Evolutionary conservation across 2,888 invertebrate species (phyloP), one percentile per base, ranked within the genome.

Genomic region (Drosophila melanosoma): DNA sequence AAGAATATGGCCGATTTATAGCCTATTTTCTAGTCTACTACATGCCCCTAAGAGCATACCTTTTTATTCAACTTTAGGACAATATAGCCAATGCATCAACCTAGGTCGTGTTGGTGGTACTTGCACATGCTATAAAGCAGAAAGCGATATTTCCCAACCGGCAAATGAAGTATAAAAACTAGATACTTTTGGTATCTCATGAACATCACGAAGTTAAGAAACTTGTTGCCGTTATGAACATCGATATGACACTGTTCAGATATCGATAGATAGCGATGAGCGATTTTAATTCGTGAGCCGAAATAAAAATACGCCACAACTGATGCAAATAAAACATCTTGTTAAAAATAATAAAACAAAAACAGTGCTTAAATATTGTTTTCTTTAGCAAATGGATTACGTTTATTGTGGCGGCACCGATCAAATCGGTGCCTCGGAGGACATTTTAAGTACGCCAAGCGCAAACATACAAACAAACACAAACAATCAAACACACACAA

Each of bases 331-430:
- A 65, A 68, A 70, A 67, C 56, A 72, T 38, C 26, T 62, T 57
- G 52, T 62, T 38, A 68, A 58, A 53, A 69, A 61, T 49, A 64
- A 62, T 64, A 45, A 65, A 38, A 36, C 4, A 56, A 63, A 58
- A 63, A 57, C 48, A 51, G 38, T 52, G 48, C 3, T 56, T n/a
- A 52, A 56, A 63, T 29, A 62, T 70, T 63, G 51, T 36, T 63
- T 48, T 23, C 23, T 15, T n/a, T 52, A 66, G 20, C 48, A 32
- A 35, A 93, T 93, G 93, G 93, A 92, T 79, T 93, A 88, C 88
- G 92, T 92, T 73, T 93, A 93, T 83, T 92, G 93, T 74, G 91
- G 92, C 36, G 90, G 91, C 52, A 84, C 87, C 69, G 93, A 92
- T 57, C 83, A 85, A 62, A 91, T 90, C 67, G 92, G 88, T 53